Conservation (phyloP, 2,888 invertebrate genomes). For the Cataglyphis rosenhaueri region DNA sequence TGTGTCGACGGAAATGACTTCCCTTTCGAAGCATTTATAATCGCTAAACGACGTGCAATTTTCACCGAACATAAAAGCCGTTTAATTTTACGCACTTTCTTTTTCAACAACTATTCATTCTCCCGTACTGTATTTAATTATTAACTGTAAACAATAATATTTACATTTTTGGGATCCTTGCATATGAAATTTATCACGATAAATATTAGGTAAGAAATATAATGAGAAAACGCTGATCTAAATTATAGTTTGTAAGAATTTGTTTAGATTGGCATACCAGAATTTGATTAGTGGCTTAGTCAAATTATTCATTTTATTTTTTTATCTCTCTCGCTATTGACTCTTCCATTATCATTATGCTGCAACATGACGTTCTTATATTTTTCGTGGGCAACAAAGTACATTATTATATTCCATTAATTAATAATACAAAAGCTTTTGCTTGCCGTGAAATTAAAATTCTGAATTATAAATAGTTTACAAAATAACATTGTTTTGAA, state of each 20-base stretch:
- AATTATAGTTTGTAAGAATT: constrained; percentile 66
- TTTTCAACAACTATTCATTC: not conserved
- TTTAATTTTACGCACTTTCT: constrained; percentile 29
- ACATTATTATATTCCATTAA: constrained; percentile 68
- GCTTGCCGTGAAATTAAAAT: constrained; percentile 7
- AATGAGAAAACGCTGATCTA: constrained; percentile 62
- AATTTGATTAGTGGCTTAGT: constrained; percentile 77
- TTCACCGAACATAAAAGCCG: constrained; percentile 44
- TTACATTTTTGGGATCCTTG: not conserved
- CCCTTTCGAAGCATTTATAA: constrained; percentile 42
- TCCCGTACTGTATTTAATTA: constrained; percentile 13
- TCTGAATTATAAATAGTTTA: not conserved
- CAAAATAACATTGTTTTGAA: not conserved
- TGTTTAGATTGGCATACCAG: constrained; percentile 70
- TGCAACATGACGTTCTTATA: constrained; percentile 62
- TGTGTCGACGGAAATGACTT: constrained; percentile 47
- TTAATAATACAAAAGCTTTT: constrained; percentile 47
- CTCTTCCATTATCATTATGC: constrained; percentile 64
- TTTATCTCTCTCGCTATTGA: constrained; percentile 57
- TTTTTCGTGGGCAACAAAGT: constrained; percentile 63
- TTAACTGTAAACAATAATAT: not conserved
- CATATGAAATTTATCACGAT: constrained; percentile 53
- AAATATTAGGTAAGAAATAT: constrained; percentile 52
- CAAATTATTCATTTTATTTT: constrained; percentile 67
- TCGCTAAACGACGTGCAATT: constrained; percentile 27